These are phyloP conservation scores for Clanis bilineata DNA, from an alignment of 2,888 invertebrate species.

Conservation along the genomic window DNA sequence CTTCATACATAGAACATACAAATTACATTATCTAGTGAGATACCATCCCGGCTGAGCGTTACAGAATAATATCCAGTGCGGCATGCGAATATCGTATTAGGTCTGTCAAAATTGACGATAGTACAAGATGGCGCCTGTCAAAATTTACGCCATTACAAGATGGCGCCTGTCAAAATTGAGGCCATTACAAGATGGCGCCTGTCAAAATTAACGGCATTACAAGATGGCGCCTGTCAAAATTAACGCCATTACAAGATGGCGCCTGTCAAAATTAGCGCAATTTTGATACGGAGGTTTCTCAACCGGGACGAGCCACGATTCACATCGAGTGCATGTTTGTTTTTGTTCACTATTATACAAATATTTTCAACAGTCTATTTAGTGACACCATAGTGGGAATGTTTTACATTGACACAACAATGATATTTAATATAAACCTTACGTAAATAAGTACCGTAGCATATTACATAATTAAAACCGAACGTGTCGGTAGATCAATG, in stretches of 20 bases:
- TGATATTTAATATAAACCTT: slow-evolving; percentile 12
- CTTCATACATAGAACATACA: background rate
- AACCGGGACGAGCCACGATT: background rate
- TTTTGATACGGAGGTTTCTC: background rate
- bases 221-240: no score
- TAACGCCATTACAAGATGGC: background rate
- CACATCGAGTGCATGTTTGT: background rate
- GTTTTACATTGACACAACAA: slow-evolving; percentile 16
- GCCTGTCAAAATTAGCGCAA: background rate
- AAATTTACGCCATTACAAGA: background rate
- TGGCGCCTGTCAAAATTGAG: no score
- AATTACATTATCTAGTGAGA: background rate
- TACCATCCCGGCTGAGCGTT: background rate
- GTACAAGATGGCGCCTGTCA: no score
- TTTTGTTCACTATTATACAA: slow-evolving; percentile 6
- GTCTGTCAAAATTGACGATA: no score
- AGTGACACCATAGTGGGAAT: slow-evolving; percentile 19
- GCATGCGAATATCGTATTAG: background rate
- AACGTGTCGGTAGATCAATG: background rate
- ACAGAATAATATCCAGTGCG: background rate
- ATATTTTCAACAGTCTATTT: slow-evolving; percentile 19
- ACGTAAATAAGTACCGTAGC: slow-evolving; percentile 7
- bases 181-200: background rate
- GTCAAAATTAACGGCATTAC: no score
- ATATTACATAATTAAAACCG: background rate